These are phyloP conservation scores for Callocephalon fimbriatum DNA, from an alignment of 2,113 vertebrate genomes.

Conservation along the genomic window DNA sequence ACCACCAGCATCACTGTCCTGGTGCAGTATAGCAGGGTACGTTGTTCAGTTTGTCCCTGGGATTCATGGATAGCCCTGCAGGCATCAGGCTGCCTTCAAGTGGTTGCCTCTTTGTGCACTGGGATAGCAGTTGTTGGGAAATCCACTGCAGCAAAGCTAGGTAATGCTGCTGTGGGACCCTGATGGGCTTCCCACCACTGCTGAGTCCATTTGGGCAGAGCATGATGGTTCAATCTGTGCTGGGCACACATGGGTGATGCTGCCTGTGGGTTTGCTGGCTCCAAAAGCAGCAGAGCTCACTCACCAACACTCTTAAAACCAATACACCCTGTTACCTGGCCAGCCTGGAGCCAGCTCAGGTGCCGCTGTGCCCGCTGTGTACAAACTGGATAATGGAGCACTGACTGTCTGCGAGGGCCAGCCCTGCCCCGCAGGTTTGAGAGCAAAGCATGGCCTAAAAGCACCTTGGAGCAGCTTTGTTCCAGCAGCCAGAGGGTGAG, in stretches of 20 bases:
- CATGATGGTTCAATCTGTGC: fast-evolving
- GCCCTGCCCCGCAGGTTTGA: not conserved
- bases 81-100: not conserved
- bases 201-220: fast-evolving
- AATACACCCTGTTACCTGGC: fast-evolving
- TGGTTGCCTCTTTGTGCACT: not conserved
- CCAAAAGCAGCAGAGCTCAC: not conserved
- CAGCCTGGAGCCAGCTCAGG: not conserved
- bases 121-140: not conserved
- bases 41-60: not conserved
- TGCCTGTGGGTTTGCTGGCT: not conserved
- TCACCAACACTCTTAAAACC: fast-evolving
- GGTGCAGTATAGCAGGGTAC: not conserved
- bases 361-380: fast-evolving
- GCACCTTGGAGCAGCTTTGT: not conserved
- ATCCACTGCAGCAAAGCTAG: not conserved
- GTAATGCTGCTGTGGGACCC: not conserved
- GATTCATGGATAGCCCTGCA: not conserved
- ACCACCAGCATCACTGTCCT: not conserved
- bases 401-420: fast-evolving
- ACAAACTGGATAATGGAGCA: not conserved
- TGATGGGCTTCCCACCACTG: not conserved
- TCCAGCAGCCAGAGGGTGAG: not conserved
- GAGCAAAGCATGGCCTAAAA: not conserved
- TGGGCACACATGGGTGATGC: not conserved